Conservation (phyloP, 2,888 invertebrate species). For the Drosophila acutilabella region DNA sequence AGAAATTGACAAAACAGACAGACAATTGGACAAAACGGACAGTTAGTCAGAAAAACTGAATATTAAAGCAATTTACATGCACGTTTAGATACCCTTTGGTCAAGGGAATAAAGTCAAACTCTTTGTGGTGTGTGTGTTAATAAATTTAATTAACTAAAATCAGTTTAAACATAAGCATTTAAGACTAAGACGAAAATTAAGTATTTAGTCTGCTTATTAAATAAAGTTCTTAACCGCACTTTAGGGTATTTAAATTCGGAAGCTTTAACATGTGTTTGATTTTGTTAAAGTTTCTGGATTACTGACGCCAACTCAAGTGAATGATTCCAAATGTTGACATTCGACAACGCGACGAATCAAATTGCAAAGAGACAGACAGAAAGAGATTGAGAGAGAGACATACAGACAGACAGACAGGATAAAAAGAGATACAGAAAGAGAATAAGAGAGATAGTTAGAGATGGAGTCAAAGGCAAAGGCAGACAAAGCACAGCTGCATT, state of each 20-base stretch:
- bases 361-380: background rate
- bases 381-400: background rate
- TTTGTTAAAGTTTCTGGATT: constrained; percentile 17
- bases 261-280: background rate
- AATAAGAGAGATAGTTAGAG: background rate
- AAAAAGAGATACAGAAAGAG: no score
- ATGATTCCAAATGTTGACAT: constrained; percentile 51
- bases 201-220: no score
- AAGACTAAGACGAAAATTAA: no score
- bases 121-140: no score
- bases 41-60: constrained; percentile 37
- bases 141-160: no score
- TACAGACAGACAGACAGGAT: background rate
- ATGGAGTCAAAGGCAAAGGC: background rate
- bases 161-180: no score
- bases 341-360: constrained; percentile 33
- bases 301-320: constrained; percentile 39
- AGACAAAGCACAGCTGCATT: constrained; percentile 58
- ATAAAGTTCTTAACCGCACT: no score
- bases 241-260: constrained; percentile 1
- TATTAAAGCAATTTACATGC: constrained; percentile 22
- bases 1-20: constrained; percentile 30
- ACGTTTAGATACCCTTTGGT: constrained; percentile 20
- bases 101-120: no score
- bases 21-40: constrained; percentile 11